Percentiles rank a stretch among this genome's conserved stretches.
Evolutionary conservation across 2,888 invertebrate species (phyloP).

Genomic region (Pyrgus malvae): DNA sequence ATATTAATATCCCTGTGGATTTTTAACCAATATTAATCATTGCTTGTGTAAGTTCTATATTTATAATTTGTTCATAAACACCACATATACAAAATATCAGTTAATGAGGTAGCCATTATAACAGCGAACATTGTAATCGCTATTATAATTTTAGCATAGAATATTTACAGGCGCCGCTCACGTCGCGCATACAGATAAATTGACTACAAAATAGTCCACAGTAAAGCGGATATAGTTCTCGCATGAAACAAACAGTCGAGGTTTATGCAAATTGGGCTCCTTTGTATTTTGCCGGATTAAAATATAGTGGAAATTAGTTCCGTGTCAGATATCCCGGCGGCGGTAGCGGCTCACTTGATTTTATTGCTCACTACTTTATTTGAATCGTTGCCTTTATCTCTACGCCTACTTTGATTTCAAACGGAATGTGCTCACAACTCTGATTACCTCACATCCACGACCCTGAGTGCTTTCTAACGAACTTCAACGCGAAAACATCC

Average conservation of each 20-base stretch:
- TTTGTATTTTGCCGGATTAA: slow-evolving; percentile 79
- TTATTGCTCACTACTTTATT: slow-evolving; percentile 63
- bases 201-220: slow-evolving; percentile 68
- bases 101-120: too few relatives aligned
- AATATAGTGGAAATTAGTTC: slow-evolving; percentile 80
- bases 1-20: too few relatives aligned
- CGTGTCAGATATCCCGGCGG: slow-evolving; percentile 72
- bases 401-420: slow-evolving; percentile 20
- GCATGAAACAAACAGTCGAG: slow-evolving; percentile 77
- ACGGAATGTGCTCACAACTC: slow-evolving; percentile 13
- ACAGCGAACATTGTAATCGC: slow-evolving; percentile 10
- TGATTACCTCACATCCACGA: slow-evolving; percentile 13
- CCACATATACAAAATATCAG: too few relatives aligned
- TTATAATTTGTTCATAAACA: too few relatives aligned
- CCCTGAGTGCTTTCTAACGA: slow-evolving; percentile 13
- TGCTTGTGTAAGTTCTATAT: too few relatives aligned
- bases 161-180: slow-evolving; percentile 49
- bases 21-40: too few relatives aligned
- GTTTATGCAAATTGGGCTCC: slow-evolving; percentile 80
- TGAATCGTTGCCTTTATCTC: slow-evolving; percentile 47
- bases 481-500: slow-evolving; percentile 4
- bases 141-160: slow-evolving; percentile 44
- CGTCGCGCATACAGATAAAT: slow-evolving; percentile 67
- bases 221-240: slow-evolving; percentile 74
- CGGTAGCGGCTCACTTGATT: slow-evolving; percentile 59